Base-by-base conservation (phyloP, 2,113 vertebrate genomes). In the Gavia stellata region DNA sequence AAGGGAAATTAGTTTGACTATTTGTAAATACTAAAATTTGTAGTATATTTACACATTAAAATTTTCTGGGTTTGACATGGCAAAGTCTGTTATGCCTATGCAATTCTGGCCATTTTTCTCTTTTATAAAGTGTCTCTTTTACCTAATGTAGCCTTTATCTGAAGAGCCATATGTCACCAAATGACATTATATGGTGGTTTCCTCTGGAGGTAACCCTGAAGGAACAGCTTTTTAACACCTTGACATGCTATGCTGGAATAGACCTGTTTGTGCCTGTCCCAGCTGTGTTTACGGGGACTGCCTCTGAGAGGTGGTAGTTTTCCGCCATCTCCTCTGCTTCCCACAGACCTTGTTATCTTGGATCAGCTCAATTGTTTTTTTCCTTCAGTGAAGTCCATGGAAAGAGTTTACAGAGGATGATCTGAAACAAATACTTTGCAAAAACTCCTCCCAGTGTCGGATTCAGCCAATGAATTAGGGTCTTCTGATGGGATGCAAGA, bases 1-100 rank as follows among this genome's bases (percentile, higher is more conserved):
- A 80, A 86, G 71, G 81, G 53, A 88, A 94, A 55, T 78, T 7
- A 73, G 40, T 89, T 77, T 73, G 44, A 81, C 45, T 93, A 65
- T 62, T 42, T 70, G 44, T 28, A 72, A 79, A 70, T 70, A 31
- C 59, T 87, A 20, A 50, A 15, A 81, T 91, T 53, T 66, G 9
- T 72, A 89, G 65, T 4, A 7, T 40, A 6, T 78, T 52, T 71
- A 63, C 49, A 33, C 15, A 7, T 17, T 3, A 56, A 7, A 1
- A 49, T 70, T 36, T 45, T 33, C 55, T 36, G 44, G 9, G 14
- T 81, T 92, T 59, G 68, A 8, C n/a, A 8, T 63, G 42, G 38
- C 53, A 16, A 25, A 72, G 17, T 52, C 50, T 3, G 1, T 47
- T 65, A 20, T 1, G 2, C 3, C 12, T 56, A 12, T 42, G 62